Percentiles rank a stretch among this genome's conserved stretches.
phyloP scores from a whole-genome alignment of 1,140 invertebrate genomes.

The Drosophila oshimai region DNA sequence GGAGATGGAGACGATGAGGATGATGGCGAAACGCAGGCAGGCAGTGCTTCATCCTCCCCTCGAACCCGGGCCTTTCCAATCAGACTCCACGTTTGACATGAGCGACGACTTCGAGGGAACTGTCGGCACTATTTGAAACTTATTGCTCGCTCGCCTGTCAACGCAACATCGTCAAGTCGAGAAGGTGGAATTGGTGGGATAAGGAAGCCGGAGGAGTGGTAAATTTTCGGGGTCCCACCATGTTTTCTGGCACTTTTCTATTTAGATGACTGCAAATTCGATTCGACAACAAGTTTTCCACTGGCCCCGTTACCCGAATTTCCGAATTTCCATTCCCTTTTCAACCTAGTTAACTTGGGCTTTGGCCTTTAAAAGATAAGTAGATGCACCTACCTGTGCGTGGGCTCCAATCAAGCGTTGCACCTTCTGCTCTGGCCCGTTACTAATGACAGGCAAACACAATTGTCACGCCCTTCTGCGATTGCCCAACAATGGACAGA shows the following conservation, averaged over 20 bases:
- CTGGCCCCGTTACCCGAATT: constrained; percentile 15
- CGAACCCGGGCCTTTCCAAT: background rate
- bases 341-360: constrained; percentile 1
- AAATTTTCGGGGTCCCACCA: background rate
- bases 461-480: constrained; percentile 24
- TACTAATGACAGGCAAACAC: constrained; percentile 59
- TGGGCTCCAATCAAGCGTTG: constrained; percentile 41
- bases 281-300: constrained; percentile 53
- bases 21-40: background rate
- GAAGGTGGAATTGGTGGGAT: background rate
- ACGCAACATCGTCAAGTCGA: constrained; percentile 44
- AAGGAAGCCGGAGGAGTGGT: background rate
- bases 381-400: constrained; percentile 29
- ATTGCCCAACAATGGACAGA: background rate
- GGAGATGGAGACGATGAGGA: background rate
- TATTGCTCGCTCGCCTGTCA: constrained; percentile 68
- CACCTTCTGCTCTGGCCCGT: constrained; percentile 43
- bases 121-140: constrained; percentile 69
- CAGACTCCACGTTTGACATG: constrained; percentile 39
- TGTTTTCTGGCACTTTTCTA: constrained; percentile 58
- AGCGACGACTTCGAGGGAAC: constrained; percentile 43
- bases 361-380: background rate
- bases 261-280: constrained; percentile 50
- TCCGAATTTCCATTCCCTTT: background rate
- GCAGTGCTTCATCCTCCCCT: constrained; percentile 9